Base-by-base conservation (phyloP, 1,140 invertebrate genomes). In the Pogonognathellus flavescens region DNA sequence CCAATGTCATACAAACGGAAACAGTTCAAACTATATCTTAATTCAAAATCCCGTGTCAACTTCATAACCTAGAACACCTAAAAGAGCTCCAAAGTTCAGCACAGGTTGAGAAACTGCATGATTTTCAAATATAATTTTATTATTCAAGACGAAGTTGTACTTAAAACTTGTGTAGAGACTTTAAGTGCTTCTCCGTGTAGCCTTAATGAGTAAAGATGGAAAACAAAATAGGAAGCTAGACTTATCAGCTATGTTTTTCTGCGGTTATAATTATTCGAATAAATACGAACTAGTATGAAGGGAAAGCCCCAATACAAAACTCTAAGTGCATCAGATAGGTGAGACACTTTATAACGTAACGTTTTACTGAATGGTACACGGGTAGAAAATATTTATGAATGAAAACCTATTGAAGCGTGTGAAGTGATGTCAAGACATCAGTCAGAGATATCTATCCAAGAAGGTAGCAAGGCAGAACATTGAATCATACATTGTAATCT, bases 341-440 rank as follows among this genome's bases (percentile, higher is more conserved):
- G 62, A 41, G 31, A n/a, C n/a, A n/a, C n/a, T 41, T 41, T 41
- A 6, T 41, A 41, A 41, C 2, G 31, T 41, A 3, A 6, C 31
- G 31, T 41, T 41, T 41, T 41, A 41, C 31, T 41, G 31, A 41
- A 41, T 41, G 31, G 31, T 41, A 41, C 31, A 41, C 31, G 31
- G 31, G 31, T 3, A 41, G 31, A 41, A 22, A 13, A 66, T 20
- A 41, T 76, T 72, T 76, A 50, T 76, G 70, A 76, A 76, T 76
- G 70, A 76, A 76, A 76, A 31, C 31, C 16, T 50, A 49, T 9
- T 76, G 31, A 76, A 76, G 70, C 70, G 70, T 76, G 70, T 76
- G 31, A 76, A 41, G 49, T 41, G 70, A 76, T n/a, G 70, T 76
- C 70, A 76, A 76, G 18, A 49, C 70, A n/a, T 76, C 70, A 76